Conservation (phyloP, 92 coral and sea anemone species). For the Plumapathes pennacea region DNA sequence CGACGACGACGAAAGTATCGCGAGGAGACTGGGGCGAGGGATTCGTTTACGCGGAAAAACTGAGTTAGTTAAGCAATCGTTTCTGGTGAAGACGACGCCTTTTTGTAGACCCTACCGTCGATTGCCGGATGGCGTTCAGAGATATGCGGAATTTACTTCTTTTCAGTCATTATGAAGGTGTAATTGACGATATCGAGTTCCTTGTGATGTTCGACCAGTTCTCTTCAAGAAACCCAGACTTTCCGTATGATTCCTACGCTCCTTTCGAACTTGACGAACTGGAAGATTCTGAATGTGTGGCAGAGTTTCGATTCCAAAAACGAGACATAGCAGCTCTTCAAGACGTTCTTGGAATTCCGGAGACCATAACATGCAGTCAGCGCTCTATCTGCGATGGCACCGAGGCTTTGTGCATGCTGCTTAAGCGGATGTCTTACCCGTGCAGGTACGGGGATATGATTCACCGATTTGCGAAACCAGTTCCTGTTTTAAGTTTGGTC, state of each 20-base stretch:
- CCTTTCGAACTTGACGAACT: slow-evolving; percentile 6
- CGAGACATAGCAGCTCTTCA: not conserved
- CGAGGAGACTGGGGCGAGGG: slow-evolving; percentile 15
- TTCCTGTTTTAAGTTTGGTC: slow-evolving; percentile 14
- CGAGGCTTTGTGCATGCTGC: not conserved
- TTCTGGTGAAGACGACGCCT: not conserved
- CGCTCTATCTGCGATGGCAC: no score
- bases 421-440: slow-evolving; percentile 14
- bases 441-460: slow-evolving; percentile 23
- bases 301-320: slow-evolving; percentile 1
- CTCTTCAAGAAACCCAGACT: slow-evolving; percentile 2
- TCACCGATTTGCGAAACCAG: slow-evolving; percentile 16
- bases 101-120: not conserved
- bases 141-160: slow-evolving; percentile 33
- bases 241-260: not conserved
- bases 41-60: slow-evolving; percentile 42
- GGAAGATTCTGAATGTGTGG: not conserved
- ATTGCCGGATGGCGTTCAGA: slow-evolving; percentile 10
- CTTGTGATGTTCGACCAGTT: slow-evolving; percentile 7
- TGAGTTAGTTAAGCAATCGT: slow-evolving; percentile 14
- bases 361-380: not conserved
- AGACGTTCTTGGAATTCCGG: slow-evolving; percentile 1
- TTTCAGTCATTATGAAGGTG: slow-evolving; percentile 21
- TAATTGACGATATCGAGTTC: slow-evolving; percentile 26
- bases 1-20: slow-evolving; percentile 28